Evolutionary conservation across 2,113 vertebrate species (phyloP).

Genomic region (Dendrocopos noguchii): DNA sequence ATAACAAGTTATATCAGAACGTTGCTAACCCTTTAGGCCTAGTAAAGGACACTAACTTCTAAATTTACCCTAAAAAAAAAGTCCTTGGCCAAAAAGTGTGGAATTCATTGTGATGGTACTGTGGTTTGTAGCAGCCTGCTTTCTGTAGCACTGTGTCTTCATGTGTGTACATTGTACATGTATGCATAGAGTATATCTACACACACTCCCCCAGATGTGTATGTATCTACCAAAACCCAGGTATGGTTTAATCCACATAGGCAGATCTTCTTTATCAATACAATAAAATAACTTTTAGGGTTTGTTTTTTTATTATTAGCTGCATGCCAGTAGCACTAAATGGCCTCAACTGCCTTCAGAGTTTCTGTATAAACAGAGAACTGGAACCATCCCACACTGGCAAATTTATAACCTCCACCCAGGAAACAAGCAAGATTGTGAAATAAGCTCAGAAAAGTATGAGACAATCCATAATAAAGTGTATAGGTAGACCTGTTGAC

Average conservation of each 20-base stretch:
- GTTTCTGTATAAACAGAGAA: not conserved
- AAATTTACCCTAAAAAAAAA: not conserved
- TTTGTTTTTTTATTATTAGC: not conserved
- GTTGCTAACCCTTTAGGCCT: not conserved
- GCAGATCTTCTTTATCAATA: not conserved
- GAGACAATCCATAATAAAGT: not conserved
- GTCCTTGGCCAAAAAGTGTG: not conserved
- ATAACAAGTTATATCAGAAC: not conserved
- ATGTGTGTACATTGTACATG: not conserved
- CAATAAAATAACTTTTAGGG: not conserved
- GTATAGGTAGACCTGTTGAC: not conserved
- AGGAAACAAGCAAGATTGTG: not conserved
- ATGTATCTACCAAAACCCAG: not conserved
- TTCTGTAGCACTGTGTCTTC: not conserved
- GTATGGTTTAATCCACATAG: not conserved
- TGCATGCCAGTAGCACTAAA: not conserved
- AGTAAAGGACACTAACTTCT: not conserved
- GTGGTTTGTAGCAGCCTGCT: not conserved
- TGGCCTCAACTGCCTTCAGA: not conserved
- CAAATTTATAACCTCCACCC: not conserved
- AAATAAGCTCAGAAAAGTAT: not conserved
- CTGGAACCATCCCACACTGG: not conserved
- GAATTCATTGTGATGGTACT: not conserved
- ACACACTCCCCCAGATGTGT: not conserved
- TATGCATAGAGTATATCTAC: accelerated